Percentiles rank a stretch among this genome's conserved stretches.
Evolutionary conservation across 2,888 invertebrate species (phyloP).

Genomic region (Tinea trinotella): DNA sequence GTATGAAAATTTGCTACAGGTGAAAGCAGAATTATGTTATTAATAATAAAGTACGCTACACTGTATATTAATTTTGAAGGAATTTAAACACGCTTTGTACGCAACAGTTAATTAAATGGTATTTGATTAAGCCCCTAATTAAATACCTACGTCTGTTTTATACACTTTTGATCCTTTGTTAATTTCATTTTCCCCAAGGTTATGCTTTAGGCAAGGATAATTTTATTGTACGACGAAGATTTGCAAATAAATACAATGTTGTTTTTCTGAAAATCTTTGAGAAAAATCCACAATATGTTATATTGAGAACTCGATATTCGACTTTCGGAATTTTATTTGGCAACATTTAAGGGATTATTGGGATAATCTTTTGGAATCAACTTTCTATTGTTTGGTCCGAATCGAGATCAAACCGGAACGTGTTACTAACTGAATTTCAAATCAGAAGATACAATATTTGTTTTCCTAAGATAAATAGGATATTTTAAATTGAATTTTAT

Average conservation of each 20-base stretch:
- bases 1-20: not conserved
- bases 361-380: not conserved
- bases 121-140: not conserved
- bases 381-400: conserved; percentile 6
- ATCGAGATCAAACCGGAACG: conserved; percentile 3
- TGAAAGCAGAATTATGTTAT: not conserved
- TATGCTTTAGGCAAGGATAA: not conserved
- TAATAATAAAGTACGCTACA: not conserved
- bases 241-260: too few species aligned
- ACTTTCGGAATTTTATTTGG: not conserved
- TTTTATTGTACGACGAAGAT: not conserved
- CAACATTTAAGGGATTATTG: not conserved
- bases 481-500: too few species aligned
- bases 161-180: not conserved
- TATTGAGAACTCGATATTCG: not conserved
- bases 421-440: not conserved
- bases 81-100: not conserved
- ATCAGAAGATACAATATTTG: not conserved
- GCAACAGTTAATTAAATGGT: not conserved
- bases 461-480: too few species aligned
- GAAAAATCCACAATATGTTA: not conserved
- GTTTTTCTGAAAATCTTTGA: too few species aligned
- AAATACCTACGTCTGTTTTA: not conserved
- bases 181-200: not conserved
- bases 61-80: too few species aligned